phyloP scores from a whole-genome alignment of 2,888 invertebrate genomes.

The Synergus laeviventris region DNA sequence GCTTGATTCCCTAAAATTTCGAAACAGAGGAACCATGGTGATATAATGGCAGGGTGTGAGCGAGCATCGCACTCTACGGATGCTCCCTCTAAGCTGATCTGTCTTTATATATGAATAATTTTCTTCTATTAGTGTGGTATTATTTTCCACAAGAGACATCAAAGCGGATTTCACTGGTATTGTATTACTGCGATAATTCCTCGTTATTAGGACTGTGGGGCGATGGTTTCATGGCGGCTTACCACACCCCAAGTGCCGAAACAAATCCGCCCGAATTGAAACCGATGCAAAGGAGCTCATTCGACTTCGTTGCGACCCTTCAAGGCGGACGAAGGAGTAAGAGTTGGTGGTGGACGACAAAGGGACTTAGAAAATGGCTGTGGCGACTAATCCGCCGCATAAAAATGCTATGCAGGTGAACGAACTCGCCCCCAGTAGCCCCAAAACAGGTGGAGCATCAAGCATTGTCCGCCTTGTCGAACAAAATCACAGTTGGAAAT shows the following conservation, averaged over 20 bases:
- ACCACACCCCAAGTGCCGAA: slow-evolving; percentile 75
- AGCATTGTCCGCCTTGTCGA: slow-evolving; percentile 27
- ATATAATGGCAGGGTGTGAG: not conserved
- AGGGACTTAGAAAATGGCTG: slow-evolving; percentile 56
- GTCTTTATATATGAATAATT: slow-evolving; percentile 66
- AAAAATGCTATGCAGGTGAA: slow-evolving; percentile 71
- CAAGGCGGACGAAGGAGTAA: slow-evolving; percentile 1
- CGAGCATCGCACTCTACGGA: not conserved
- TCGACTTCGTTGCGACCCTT: slow-evolving; percentile 41
- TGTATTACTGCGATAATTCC: slow-evolving; percentile 75
- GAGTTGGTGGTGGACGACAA: slow-evolving; percentile 39
- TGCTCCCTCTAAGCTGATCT: slow-evolving; percentile 33
- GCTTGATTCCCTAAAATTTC: not conserved
- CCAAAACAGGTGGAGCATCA: slow-evolving; percentile 42
- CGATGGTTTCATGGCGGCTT: slow-evolving; percentile 74
- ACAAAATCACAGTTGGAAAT: slow-evolving; percentile 51
- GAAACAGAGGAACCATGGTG: not conserved
- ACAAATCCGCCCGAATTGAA: slow-evolving; percentile 75
- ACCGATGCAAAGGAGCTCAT: slow-evolving; percentile 70
- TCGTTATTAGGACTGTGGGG: slow-evolving; percentile 72
- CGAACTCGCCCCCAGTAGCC: slow-evolving; percentile 50
- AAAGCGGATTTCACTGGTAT: slow-evolving; percentile 73
- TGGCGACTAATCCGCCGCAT: slow-evolving; percentile 66
- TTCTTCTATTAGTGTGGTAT: slow-evolving; percentile 71
- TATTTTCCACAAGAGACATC: slow-evolving; percentile 74